These are phyloP conservation scores for Parotocinclus haroldoi DNA, from an alignment of 2,797 vertebrate genomes.

Conservation along the genomic window DNA sequence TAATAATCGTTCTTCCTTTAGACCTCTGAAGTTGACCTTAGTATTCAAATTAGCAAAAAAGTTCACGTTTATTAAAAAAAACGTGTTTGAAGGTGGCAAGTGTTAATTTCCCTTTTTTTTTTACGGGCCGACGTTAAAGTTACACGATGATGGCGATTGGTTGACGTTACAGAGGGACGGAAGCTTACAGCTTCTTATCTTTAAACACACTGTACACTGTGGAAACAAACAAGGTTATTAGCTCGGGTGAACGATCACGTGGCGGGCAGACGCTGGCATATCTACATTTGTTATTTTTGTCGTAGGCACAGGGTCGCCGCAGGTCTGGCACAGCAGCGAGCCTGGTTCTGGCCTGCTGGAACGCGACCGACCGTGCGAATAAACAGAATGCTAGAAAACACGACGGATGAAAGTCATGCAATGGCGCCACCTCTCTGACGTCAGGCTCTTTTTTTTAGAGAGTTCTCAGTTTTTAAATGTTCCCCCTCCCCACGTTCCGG, in stretches of 20 bases:
- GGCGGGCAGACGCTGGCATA: conserved; percentile 56
- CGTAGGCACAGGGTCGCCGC: conserved; percentile 31
- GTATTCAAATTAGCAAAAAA: conserved; percentile 47
- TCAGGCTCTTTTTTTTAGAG: conserved; percentile 56
- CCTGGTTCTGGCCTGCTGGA: conserved; percentile 10
- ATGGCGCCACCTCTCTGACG: conserved; percentile 57
- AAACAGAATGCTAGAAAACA: conserved; percentile 61
- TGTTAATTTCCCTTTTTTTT: conserved; percentile 39
- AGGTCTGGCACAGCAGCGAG: conserved; percentile 25
- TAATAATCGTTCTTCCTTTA: too few relatives aligned
- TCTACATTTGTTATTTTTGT: conserved; percentile 58
- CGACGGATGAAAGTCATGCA: conserved; percentile 60
- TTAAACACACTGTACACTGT: conserved; percentile 68
- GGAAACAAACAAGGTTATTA: conserved; percentile 29
- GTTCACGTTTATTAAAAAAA: conserved; percentile 40
- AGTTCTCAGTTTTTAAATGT: conserved; percentile 51
- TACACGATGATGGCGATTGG: conserved; percentile 14
- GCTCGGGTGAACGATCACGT: conserved; percentile 24
- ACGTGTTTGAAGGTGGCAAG: conserved; percentile 29
- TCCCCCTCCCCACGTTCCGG: conserved; percentile 17
- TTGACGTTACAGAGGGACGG: conserved; percentile 38
- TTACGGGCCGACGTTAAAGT: conserved; percentile 34
- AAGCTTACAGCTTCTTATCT: conserved; percentile 56
- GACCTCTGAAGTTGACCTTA: conserved; percentile 21
- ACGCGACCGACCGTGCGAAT: conserved; percentile 58